phyloP scores from a whole-genome alignment of 2,113 vertebrate species.

The human region GRCh38 chr2:179312501-179313000 shows the following conservation, averaged over 20 bases:
- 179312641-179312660: not conserved
- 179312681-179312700: not conserved
- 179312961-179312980: not conserved
- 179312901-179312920: not conserved
- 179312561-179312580: not conserved
- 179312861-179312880: not conserved
- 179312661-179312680: not conserved
- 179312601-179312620: not conserved
- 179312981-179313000: not conserved
- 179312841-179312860: not conserved
- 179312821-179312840: not conserved
- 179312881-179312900: not conserved
- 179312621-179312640: not conserved
- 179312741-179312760: not conserved
- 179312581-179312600: not conserved
- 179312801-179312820: not conserved
- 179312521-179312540: not conserved
- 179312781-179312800: slow-evolving; percentile 5
- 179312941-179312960: not conserved
- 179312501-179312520: not conserved
- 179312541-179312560: not conserved
- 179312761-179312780: not conserved
- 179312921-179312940: not conserved
- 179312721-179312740: not conserved
- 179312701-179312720: not conserved